Evolutionary conservation across 1,140 invertebrate species (phyloP), one percentile per base, ranked within the genome.

Genomic region (Orius laevigatus): DNA sequence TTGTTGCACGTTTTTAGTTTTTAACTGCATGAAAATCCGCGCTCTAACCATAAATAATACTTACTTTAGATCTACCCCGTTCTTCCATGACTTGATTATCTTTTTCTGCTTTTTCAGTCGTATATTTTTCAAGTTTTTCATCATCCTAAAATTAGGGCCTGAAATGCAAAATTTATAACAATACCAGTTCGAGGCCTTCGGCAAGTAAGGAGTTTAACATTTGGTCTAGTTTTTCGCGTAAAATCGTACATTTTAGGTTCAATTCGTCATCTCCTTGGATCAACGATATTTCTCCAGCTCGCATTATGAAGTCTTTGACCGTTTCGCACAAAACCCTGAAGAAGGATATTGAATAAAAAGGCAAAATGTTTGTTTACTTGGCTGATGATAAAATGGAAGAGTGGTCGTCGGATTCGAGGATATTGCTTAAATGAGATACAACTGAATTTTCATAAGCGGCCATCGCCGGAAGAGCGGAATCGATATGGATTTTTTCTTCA

Each of bases 351-450:
- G 6, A 9, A 15, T 3, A 43, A 5, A 43, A 11, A 42, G 2
- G 14, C 11, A 32, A 33, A 32, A 12, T 32, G 9, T 12, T 31
- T 32, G 25, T 64, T 69, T 62, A 82, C 73, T 84, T 84, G 34
- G 82, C 80, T 36, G 80, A 85, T 35, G 72, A 69, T 44, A 87
- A 73, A 48, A 88, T 73, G 38, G 78, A 72, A 39, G 74, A 71
- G 47, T 84, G 77, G 58, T 88, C 78, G 58, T 87, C 78, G 3
- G 83, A 84, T 63, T 92, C 84, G 40, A 94, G 68, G 56, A 95
- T 90, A 57, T 84, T 84, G 46, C 84, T 78, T 53, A 94, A 69
- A 62, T 92, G 84, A 25, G 72, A 74, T 31, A 85, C 75, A 33
- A 92, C 74, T 16, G 75, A 77, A 53, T 83, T 78, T 60, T 93